A percentile compares a stretch with the other conserved stretches of the same genome.
Evolutionary conservation across 1,140 invertebrate genomes (phyloP).

Genomic region (Paraescarpia echinospica): DNA sequence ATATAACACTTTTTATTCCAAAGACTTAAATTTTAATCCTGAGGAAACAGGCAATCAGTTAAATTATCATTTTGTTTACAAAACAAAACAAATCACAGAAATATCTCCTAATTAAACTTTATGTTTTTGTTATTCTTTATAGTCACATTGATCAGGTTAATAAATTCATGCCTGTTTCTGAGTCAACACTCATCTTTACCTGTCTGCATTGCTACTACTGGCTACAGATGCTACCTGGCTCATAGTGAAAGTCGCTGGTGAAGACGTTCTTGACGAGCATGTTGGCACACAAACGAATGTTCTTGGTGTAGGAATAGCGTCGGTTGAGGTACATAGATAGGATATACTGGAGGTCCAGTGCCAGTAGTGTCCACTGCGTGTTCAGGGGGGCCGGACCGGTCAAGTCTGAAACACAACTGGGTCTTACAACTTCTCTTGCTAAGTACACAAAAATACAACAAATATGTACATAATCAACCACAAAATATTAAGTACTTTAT

Average conservation of each 20-base stretch:
- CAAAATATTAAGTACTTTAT: too few relatives aligned
- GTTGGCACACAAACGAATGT: conserved; percentile 55
- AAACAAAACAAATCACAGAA: not conserved
- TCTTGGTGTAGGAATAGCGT: conserved; percentile 52
- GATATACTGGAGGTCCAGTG: conserved; percentile 54
- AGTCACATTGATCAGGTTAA: not conserved
- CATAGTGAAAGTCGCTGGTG: conserved; percentile 56
- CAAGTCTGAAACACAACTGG: conserved; percentile 40
- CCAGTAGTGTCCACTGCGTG: conserved; percentile 54
- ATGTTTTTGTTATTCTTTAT: not conserved
- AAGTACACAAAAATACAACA: too few relatives aligned
- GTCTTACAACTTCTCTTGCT: not conserved
- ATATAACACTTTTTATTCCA: too few relatives aligned
- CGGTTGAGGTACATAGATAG: conserved; percentile 54
- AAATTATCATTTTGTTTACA: too few relatives aligned
- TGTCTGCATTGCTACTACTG: not conserved
- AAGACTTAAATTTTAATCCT: too few relatives aligned
- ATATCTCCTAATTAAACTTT: not conserved
- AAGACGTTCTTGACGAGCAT: conserved; percentile 56
- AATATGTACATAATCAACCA: not conserved
- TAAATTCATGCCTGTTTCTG: not conserved
- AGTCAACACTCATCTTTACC: not conserved
- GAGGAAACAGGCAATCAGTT: too few relatives aligned
- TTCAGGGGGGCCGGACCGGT: conserved; percentile 50
- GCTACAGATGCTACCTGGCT: conserved; percentile 44